Evolutionary conservation across 1,140 invertebrate species (phyloP), one percentile per base, ranked within the genome.

Genomic region (Drosophila equinoxialis): DNA sequence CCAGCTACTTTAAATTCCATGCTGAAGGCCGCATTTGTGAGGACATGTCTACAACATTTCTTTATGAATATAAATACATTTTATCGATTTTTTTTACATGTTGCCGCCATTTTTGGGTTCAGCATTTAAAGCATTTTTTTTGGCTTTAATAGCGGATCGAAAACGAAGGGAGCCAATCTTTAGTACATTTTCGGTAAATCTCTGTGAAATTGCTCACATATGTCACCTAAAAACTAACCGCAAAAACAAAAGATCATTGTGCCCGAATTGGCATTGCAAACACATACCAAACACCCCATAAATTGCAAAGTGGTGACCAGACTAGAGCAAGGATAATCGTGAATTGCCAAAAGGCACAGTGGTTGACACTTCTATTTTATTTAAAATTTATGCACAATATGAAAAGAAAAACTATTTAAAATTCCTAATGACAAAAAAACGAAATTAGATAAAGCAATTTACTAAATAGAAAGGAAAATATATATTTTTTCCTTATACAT

Each of bases 51-150:
- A 57, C 60, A 48, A 42, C 23, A 45, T 65, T 51, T 83, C 84
- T 89, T 83, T 89, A 87, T 87, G 84, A 89, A 87, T 87, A 84
- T 84, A 80, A 89, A 89, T 81, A 89, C 70, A 68, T 78, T 89
- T 80, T 87, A 87, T 87, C 84, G 84, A 87, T 87, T 87, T 89
- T 77, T 70, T 63, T 79, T 65, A 57, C 41, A 26, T 30, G 30
- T 58, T 42, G 13, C 26, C 45, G 20, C 6, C 45, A 48, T 48
- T 61, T 60, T 61, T 30, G 30, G 65, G 48, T 68, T 58, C 42
- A 42, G 42, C 51, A 33, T n/a, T 72, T 79, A 73, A 79, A 65
- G 71, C 59, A 61, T 77, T 57, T 77, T 72, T 75, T 72, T 74
- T 59, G 62, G 41, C 62, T 61, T 17, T 42, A 41, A 51, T 62